These are phyloP conservation scores for Calypte anna DNA, from an alignment of 2,113 vertebrate species.

Conservation along the genomic window DNA sequence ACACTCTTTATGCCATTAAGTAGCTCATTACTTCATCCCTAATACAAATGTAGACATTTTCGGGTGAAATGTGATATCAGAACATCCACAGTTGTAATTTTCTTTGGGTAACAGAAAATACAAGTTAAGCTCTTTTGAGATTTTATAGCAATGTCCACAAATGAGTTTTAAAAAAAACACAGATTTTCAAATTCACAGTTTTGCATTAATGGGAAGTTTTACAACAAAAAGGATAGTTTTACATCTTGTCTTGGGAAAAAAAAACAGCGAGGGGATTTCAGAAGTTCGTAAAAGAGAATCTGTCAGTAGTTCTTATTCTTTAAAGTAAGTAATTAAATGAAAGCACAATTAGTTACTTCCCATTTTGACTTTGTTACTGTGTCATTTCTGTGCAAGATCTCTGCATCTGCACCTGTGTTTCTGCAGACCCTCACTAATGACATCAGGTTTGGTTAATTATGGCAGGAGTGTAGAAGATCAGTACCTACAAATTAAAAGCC, in stretches of 20 bases:
- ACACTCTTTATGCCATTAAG: constrained; percentile 19
- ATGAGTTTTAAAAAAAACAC: not conserved
- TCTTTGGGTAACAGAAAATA: not conserved
- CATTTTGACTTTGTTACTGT: not conserved
- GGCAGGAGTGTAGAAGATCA: not conserved
- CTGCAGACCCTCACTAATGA: not conserved
- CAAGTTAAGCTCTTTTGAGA: not conserved
- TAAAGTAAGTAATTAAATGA: not conserved
- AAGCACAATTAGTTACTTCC: not conserved
- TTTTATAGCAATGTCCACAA: not conserved
- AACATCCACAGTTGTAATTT: not conserved
- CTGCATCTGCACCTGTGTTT: not conserved
- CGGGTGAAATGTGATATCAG: not conserved
- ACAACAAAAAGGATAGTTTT: not conserved
- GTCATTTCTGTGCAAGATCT: not conserved
- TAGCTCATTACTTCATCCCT: constrained; percentile 41
- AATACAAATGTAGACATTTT: not conserved
- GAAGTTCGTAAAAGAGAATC: not conserved
- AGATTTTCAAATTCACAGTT: not conserved
- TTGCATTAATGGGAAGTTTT: not conserved
- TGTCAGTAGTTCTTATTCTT: not conserved
- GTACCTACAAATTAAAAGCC: not conserved
- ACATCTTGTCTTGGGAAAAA: not conserved
- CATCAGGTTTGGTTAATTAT: not conserved
- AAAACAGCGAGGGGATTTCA: not conserved